phyloP scores from a whole-genome alignment of 2,888 invertebrate species.

The Ashinkailepas kermadecensis region DNA sequence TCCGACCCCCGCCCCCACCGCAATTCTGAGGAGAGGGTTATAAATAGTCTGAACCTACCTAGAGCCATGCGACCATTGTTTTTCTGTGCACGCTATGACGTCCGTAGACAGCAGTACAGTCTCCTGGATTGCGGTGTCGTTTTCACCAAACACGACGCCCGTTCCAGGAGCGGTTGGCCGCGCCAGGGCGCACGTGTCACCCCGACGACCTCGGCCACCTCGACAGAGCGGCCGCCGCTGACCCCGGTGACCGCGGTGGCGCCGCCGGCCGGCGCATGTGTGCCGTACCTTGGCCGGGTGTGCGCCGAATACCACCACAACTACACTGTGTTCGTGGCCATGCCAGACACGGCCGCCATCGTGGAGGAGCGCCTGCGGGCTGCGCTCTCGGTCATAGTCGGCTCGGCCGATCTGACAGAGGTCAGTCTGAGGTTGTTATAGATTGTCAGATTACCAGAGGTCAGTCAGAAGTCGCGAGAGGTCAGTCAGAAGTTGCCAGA shows the following conservation, averaged over 20 bases:
- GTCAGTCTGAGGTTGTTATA: background rate
- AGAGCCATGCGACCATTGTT: too few species aligned
- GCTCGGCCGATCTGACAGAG: conserved; percentile 37
- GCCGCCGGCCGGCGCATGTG: conserved; percentile 41
- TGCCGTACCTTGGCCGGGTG: conserved; percentile 70
- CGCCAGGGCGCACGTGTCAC: too few species aligned
- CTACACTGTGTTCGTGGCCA: conserved; percentile 76
- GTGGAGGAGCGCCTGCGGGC: conserved; percentile 73
- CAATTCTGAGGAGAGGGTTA: too few species aligned
- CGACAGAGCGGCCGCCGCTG: background rate
- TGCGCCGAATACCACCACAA: conserved; percentile 70
- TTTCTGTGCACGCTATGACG: too few species aligned
- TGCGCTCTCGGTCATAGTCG: conserved; percentile 72
- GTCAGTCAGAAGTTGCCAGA: too few species aligned
- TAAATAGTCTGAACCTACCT: too few species aligned
- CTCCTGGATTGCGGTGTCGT: too few species aligned
- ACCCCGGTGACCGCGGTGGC: background rate
- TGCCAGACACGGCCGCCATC: conserved; percentile 63
- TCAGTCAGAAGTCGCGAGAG: too few species aligned
- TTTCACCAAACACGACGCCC: too few species aligned
- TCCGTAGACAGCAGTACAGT: too few species aligned
- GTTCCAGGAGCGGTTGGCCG: too few species aligned
- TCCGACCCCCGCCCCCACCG: too few species aligned
- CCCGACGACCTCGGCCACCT: background rate
- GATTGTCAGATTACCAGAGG: background rate